Conservation (phyloP, 2,113 vertebrate genomes). For the Erythrocercus mccallii region DNA sequence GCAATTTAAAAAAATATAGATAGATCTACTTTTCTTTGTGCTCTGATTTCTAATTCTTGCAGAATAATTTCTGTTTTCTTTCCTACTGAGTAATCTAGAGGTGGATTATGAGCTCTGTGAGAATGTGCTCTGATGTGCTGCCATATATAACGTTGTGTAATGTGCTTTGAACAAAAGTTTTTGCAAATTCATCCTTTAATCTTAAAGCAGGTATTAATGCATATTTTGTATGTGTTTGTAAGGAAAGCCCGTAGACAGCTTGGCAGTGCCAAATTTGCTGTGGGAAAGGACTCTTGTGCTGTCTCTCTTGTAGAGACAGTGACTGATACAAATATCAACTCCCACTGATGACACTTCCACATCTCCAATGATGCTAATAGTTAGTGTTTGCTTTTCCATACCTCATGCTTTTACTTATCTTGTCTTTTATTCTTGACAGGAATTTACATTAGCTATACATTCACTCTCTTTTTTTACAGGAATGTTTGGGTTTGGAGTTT, state of each 20-base stretch:
- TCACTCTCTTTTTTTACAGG: neutral
- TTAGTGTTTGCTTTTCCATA: neutral
- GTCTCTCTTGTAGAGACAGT: neutral
- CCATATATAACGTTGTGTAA: neutral
- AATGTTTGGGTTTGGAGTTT: neutral
- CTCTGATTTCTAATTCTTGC: neutral
- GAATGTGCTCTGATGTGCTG: neutral
- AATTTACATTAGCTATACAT: neutral
- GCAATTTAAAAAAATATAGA: fast-evolving
- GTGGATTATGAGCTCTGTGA: neutral
- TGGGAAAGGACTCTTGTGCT: neutral
- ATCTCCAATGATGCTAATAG: neutral
- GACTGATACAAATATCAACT: neutral
- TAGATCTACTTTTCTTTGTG: neutral
- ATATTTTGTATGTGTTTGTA: neutral
- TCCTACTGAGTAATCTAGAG: neutral
- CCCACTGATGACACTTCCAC: neutral
- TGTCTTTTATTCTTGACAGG: neutral
- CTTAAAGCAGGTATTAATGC: neutral
- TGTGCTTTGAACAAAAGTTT: neutral
- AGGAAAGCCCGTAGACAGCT: neutral
- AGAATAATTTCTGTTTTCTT: neutral
- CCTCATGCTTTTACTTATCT: neutral
- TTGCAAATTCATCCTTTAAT: neutral
- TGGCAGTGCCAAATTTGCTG: neutral